A percentile compares a stretch with the other conserved stretches of the same genome.
Evolutionary conservation across 2,797 vertebrate genomes (phyloP).

Genomic region (Sebastes dallii): DNA sequence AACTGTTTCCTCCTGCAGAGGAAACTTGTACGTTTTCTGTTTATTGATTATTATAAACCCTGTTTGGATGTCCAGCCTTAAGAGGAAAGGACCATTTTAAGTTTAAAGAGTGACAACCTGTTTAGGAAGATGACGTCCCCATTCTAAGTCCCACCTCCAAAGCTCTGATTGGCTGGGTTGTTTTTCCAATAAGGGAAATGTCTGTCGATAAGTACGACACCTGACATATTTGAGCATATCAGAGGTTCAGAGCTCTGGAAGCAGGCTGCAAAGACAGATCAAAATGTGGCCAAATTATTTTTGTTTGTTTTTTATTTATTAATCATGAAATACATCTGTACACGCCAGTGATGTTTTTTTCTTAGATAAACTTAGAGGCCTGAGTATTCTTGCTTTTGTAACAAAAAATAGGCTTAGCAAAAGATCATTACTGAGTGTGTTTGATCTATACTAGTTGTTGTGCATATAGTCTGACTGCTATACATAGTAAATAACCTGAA

Average conservation of each 20-base stretch:
- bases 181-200: no score
- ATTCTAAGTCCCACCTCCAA: not conserved
- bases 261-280: fast-evolving
- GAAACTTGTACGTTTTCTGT: not conserved
- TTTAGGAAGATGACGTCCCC: not conserved
- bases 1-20: not conserved
- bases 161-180: no score
- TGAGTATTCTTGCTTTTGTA: not conserved
- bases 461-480: not conserved
- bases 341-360: not conserved
- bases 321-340: not conserved
- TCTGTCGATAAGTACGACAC: not conserved
- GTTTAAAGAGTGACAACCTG: not conserved
- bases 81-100: not conserved
- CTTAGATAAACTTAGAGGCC: not conserved
- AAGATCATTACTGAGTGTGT: not conserved
- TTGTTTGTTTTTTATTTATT: not conserved
- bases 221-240: not conserved
- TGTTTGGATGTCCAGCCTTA: not conserved
- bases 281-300: not conserved
- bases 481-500: not conserved
- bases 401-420: not conserved
- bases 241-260: no score
- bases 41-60: not conserved
- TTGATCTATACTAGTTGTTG: not conserved